Conservation (phyloP, 2,797 vertebrate genomes). For the Scarus forsteni region DNA sequence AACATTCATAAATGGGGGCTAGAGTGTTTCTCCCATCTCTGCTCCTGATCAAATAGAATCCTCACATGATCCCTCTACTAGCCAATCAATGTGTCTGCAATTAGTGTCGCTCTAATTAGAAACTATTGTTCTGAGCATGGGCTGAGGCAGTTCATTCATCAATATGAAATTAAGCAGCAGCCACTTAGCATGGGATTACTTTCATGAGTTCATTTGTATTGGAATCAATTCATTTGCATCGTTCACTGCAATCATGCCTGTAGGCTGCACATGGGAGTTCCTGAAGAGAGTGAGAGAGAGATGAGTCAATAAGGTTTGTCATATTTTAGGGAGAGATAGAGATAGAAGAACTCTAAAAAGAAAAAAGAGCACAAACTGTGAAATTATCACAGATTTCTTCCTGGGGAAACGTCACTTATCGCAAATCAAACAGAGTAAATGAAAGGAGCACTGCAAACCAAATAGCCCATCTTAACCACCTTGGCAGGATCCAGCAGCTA, state of each 20-base stretch:
- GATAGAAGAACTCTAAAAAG: conserved; percentile 3
- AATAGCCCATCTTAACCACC: conserved; percentile 66
- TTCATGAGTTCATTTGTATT: conserved; percentile 74
- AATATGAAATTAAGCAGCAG: conserved; percentile 80
- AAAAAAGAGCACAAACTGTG: conserved; percentile 62
- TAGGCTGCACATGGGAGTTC: conserved; percentile 42
- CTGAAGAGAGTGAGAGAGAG: conserved; percentile 36
- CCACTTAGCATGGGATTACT: conserved; percentile 75
- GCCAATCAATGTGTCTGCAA: conserved; percentile 75
- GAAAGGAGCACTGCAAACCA: conserved; percentile 69
- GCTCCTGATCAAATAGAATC: conserved; percentile 41
- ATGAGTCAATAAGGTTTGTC: conserved; percentile 15
- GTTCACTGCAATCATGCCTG: conserved; percentile 49
- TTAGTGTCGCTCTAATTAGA: conserved; percentile 77
- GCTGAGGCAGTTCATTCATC: conserved; percentile 72
- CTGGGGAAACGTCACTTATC: conserved; percentile 65
- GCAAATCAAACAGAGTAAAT: conserved; percentile 74
- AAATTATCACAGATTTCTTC: conserved; percentile 65
- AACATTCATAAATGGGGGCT: background rate
- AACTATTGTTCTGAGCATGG: conserved; percentile 71
- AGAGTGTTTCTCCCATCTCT: conserved; percentile 21
- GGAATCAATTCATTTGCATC: conserved; percentile 75
- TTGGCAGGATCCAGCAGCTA: conserved; percentile 61
- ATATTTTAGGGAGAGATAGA: conserved; percentile 16
- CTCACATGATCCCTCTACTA: conserved; percentile 33